Evolutionary conservation across 2,113 vertebrate species (phyloP), one percentile per base, ranked within the genome.

Genomic region (Eolophus roseicapilla): DNA sequence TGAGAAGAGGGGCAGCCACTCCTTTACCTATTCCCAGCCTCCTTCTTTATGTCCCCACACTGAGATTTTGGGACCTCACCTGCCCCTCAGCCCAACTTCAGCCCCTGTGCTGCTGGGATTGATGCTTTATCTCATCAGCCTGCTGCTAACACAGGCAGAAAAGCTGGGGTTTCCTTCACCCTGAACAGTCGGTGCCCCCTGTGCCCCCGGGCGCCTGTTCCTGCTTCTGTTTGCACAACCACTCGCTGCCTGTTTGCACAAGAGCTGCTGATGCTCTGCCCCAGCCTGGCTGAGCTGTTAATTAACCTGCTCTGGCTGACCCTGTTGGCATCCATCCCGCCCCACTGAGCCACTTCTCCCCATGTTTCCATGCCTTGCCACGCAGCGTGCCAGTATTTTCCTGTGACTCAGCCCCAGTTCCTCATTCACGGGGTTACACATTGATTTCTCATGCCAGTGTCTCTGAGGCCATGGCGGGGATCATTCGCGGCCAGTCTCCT

Each of bases 401-500:
- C 95, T 95, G 90, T 96, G 91, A 97, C 93, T 96, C 95, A 96
- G 63, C 70, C 28, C 89, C 46, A 71, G 75, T 85, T 97, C 95
- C 96, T 95, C 92, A 76, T 97, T 92, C 94, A 80, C 13, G 3
- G 41, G 57, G 57, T 95, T 86, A 85, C 86, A 46, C 70, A 74
- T 85, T 82, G 28, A 76, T 86, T 93, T 89, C 63, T 69, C 86
- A 59, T 31, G 27, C 31, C 0, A 0, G 13, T 79, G 63, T 20
- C 53, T 29, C 65, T 5, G 2, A 27, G 59, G 75, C 44, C 16
- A 0, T 17, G 62, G 47, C 0, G 0, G 3, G 46, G 49, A 78
- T 0, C 1, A 10, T 82, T 70, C 39, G 37, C 1, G 2, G 29
- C 37, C 2, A 1, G 18, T 68, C 27, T 44, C 29, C 25, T 0